Percentiles rank a stretch among this genome's conserved stretches.
Evolutionary conservation across 1,140 invertebrate species (phyloP).

Genomic region (Oppia nitens): DNA sequence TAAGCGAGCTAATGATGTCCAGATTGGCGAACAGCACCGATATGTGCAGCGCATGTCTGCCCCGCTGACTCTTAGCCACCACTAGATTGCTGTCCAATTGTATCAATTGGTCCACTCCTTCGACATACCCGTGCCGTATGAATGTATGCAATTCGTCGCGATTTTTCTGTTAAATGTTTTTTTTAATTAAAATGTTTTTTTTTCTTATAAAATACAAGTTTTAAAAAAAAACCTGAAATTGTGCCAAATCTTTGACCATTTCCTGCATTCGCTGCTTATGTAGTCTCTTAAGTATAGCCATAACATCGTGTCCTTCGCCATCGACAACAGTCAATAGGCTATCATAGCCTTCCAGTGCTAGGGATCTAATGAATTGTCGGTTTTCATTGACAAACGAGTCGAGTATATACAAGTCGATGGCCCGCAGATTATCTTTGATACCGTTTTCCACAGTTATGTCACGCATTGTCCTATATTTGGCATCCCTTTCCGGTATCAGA

Average conservation of each 20-base stretch:
- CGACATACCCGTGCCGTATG: slow-evolving; percentile 45
- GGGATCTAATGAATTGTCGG: slow-evolving; percentile 33
- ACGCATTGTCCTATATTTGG: slow-evolving; percentile 60
- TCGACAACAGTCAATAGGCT: slow-evolving; percentile 62
- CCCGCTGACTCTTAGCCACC: slow-evolving; percentile 47
- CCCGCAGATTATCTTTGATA: slow-evolving; percentile 54
- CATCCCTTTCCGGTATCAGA: slow-evolving; percentile 52
- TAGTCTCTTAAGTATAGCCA: slow-evolving; percentile 36
- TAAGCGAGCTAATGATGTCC: slow-evolving; percentile 52
- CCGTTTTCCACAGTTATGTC: slow-evolving; percentile 63
- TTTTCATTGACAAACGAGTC: slow-evolving; percentile 16
- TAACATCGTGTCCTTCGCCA: slow-evolving; percentile 43
- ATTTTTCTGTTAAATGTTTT: slow-evolving; percentile 37
- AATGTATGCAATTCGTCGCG: slow-evolving; percentile 55
- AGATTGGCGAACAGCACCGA: slow-evolving; percentile 61
- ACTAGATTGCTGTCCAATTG: slow-evolving; percentile 40
- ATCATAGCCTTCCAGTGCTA: slow-evolving; percentile 66
- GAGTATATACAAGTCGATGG: slow-evolving; percentile 42
- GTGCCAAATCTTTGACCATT: slow-evolving; percentile 44
- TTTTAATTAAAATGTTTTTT: no score
- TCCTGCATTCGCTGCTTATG: slow-evolving; percentile 35
- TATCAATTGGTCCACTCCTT: slow-evolving; percentile 40
- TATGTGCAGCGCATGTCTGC: slow-evolving; percentile 54
- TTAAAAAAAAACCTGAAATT: slow-evolving; percentile 45
- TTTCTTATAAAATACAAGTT: neutral